Evolutionary conservation across 2,113 vertebrate genomes (phyloP).

Genomic region (Cebus imitator): DNA sequence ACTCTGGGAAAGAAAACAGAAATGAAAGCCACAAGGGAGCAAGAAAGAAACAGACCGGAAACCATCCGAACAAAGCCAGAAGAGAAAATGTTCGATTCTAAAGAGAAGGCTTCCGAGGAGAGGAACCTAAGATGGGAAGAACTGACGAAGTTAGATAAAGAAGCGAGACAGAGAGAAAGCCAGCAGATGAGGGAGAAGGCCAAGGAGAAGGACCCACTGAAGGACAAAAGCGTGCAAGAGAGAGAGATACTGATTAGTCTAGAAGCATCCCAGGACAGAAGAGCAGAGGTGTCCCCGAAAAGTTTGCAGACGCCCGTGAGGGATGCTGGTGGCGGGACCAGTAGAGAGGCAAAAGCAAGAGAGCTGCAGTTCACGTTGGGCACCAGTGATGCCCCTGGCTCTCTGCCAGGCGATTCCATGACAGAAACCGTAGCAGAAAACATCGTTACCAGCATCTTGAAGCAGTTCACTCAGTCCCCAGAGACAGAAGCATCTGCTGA

Average conservation of each 20-base stretch:
- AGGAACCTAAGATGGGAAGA: conserved; percentile 77
- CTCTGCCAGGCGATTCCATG: conserved; percentile 21
- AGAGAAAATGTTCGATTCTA: conserved; percentile 74
- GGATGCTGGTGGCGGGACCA: background rate
- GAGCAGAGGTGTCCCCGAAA: conserved; percentile 42
- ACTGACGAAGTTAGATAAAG: conserved; percentile 72
- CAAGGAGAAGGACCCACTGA: background rate
- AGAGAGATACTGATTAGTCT: conserved; percentile 73
- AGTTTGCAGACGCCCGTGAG: conserved; percentile 36
- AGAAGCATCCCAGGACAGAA: conserved; percentile 30
- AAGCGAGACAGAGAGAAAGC: conserved; percentile 62
- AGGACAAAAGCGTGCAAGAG: conserved; percentile 38
- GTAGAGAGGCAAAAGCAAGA: background rate
- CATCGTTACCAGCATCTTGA: conserved; percentile 89
- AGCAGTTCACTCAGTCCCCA: conserved; percentile 89
- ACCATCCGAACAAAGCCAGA: background rate
- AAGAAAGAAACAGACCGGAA: background rate
- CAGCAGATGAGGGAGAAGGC: conserved; percentile 44
- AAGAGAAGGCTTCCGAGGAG: conserved; percentile 73
- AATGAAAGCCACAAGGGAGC: background rate
- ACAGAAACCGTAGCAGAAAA: conserved; percentile 84
- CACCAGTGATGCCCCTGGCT: background rate
- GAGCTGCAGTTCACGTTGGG: conserved; percentile 47
- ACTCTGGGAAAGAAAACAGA: conserved; percentile 70
- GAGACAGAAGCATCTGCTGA: conserved; percentile 77